Percentiles rank a stretch among this genome's conserved stretches.
These are phyloP conservation scores for Catocala sponsa DNA, from an alignment of 2,888 invertebrate species.

Conservation along the genomic window DNA sequence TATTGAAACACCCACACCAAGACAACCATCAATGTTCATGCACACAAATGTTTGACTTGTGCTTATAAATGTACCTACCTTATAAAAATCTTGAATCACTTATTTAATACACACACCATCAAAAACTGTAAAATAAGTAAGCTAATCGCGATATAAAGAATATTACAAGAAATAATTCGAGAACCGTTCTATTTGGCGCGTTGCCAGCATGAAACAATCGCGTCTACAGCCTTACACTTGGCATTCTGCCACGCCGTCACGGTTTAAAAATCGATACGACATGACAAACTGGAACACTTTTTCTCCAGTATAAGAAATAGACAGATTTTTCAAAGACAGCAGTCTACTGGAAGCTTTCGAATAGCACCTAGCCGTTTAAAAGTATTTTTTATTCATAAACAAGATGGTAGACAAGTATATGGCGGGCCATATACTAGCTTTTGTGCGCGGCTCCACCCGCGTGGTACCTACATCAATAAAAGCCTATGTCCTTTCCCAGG, in stretches of 20 bases:
- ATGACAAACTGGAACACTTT: slow-evolving; percentile 45
- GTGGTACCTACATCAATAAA: too few species aligned
- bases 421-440: too few species aligned
- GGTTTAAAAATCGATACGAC: slow-evolving; percentile 57
- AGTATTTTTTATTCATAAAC: too few species aligned
- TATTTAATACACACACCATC: neutral
- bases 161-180: slow-evolving; percentile 12
- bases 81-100: neutral
- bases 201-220: slow-evolving; percentile 58
- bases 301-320: slow-evolving; percentile 19
- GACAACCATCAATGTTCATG: too few species aligned
- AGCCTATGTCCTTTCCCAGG: too few species aligned
- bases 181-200: slow-evolving; percentile 51
- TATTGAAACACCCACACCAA: too few species aligned
- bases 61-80: neutral
- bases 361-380: neutral
- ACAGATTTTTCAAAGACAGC: neutral
- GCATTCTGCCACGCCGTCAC: slow-evolving; percentile 55
- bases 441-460: too few species aligned
- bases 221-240: slow-evolving; percentile 59
- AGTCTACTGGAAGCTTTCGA: too few species aligned
- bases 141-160: slow-evolving; percentile 9
- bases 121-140: slow-evolving; percentile 24
- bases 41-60: too few species aligned
- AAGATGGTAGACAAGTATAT: too few species aligned